Percentiles rank a stretch among this genome's conserved stretches.
phyloP scores from a whole-genome alignment of 2,113 vertebrate species.

The Sus scrofa region T2T-Sscrofa CM000821.6:48412501-48413000 shows the following conservation, averaged over 20 bases:
- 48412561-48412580: constrained; percentile 60
- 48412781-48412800: neutral
- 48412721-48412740: neutral
- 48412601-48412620: constrained; percentile 65
- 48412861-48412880: neutral
- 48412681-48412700: constrained; percentile 76
- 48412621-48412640: constrained; percentile 67
- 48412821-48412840: neutral
- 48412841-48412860: neutral
- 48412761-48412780: neutral
- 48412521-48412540: constrained; percentile 60
- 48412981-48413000: too few relatives aligned
- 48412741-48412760: neutral
- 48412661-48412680: constrained; percentile 74
- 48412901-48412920: neutral
- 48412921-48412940: neutral
- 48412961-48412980: neutral
- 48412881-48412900: neutral
- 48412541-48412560: constrained; percentile 77
- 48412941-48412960: constrained; percentile 26
- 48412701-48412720: constrained; percentile 40
- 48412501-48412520: neutral
- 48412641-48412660: constrained; percentile 76
- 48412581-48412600: constrained; percentile 70
- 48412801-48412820: neutral